phyloP scores from a whole-genome alignment of 64 coral and sea anemone genomes.

The Trachythela sp. region DNA sequence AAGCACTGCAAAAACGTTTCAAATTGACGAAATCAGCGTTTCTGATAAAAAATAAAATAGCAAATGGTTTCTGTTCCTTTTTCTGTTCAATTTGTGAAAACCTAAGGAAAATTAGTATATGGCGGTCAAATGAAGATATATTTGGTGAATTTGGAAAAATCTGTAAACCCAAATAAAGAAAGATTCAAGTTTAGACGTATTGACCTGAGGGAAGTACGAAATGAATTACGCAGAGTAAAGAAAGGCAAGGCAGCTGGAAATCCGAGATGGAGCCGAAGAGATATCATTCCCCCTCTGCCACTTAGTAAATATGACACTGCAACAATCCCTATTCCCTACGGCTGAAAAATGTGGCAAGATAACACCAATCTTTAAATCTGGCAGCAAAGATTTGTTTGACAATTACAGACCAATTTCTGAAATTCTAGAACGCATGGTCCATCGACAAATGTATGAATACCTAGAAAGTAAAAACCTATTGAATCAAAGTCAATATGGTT shows the following conservation, averaged over 20 bases:
- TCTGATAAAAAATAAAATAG: not conserved
- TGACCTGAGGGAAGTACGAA: not conserved
- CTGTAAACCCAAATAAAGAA: not conserved
- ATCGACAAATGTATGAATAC: conserved; percentile 6
- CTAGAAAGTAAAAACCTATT: not conserved
- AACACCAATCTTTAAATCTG: conserved; percentile 10
- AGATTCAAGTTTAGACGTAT: not conserved
- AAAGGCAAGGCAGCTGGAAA: not conserved
- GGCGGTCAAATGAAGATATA: too few species aligned
- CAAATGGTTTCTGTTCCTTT: too few species aligned
- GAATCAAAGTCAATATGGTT: conserved; percentile 12
- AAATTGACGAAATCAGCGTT: conserved; percentile 8
- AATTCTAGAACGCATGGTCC: not conserved
- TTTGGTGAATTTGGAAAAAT: not conserved
- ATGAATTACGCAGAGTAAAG: not conserved
- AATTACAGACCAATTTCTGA: conserved; percentile 10
- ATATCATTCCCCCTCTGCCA: not conserved
- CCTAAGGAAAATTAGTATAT: too few species aligned
- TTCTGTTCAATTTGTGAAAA: too few species aligned
- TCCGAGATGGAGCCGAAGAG: not conserved
- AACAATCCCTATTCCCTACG: not conserved
- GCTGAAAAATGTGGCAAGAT: conserved; percentile 3
- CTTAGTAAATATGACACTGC: not conserved
- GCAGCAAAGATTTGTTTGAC: not conserved
- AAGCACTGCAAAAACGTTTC: not conserved